These are phyloP conservation scores for Trichosurus vulpecula DNA, from an alignment of 2,797 vertebrate genomes.

Conservation along the genomic window DNA sequence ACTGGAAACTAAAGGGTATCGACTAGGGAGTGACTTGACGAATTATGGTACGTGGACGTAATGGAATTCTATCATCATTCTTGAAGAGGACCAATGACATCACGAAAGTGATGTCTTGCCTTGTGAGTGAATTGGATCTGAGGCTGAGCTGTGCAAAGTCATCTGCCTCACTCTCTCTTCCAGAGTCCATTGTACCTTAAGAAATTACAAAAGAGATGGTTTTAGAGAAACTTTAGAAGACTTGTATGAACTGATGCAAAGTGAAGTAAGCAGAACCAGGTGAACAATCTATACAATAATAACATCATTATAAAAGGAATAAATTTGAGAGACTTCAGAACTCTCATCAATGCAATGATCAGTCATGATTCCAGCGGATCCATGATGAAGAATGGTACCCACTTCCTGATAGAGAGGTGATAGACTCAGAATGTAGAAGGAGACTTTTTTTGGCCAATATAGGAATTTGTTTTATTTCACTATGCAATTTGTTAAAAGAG, in stretches of 20 bases:
- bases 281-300: background rate
- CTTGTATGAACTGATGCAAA: background rate
- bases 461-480: background rate
- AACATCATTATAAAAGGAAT: background rate
- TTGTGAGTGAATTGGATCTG: background rate
- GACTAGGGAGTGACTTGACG: background rate
- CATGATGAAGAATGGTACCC: background rate
- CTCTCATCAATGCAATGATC: background rate
- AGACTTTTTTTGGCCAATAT: background rate
- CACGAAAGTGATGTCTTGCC: background rate
- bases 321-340: background rate
- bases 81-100: background rate
- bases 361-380: background rate
- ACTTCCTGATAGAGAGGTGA: background rate
- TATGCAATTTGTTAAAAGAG: background rate
- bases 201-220: background rate
- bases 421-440: background rate
- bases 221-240: background rate
- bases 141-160: background rate
- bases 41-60: background rate
- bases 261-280: too few species aligned
- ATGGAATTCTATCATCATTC: background rate
- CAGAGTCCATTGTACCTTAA: background rate
- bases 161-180: background rate
- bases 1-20: background rate